Evolutionary conservation across 2,113 vertebrate species (phyloP).

Genomic region (Heteronetta atricapilla): DNA sequence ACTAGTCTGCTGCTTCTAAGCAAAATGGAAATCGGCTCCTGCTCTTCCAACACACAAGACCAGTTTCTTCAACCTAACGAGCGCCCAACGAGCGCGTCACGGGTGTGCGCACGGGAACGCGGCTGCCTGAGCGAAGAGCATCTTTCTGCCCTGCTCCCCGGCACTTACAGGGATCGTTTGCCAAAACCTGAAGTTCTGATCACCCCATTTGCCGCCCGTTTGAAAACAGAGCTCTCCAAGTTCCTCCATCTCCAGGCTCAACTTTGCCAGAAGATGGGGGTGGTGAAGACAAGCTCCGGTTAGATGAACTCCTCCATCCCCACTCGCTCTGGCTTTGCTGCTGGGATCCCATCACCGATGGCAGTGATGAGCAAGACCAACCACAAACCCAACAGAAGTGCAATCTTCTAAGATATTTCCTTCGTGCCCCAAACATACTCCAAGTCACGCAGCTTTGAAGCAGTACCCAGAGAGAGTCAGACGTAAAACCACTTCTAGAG

Average conservation of each 20-base stretch:
- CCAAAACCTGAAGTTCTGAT: neutral
- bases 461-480: neutral
- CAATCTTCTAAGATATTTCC: neutral
- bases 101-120: fast-evolving
- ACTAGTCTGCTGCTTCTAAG: slow-evolving; percentile 36
- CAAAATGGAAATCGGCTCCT: slow-evolving; percentile 26
- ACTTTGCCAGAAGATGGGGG: neutral
- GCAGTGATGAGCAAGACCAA: neutral
- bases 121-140: neutral
- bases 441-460: neutral
- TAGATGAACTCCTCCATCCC: fast-evolving
- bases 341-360: neutral
- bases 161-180: neutral
- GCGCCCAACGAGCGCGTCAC: fast-evolving
- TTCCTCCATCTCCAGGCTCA: neutral
- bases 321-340: fast-evolving
- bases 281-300: neutral
- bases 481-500: neutral
- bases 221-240: neutral
- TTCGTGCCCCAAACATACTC: neutral
- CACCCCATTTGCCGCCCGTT: neutral
- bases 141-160: neutral
- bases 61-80: neutral
- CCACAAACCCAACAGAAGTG: neutral
- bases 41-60: neutral